Conservation (phyloP, 2,888 invertebrate species). For the Caenorhabditis japonica region DNA sequence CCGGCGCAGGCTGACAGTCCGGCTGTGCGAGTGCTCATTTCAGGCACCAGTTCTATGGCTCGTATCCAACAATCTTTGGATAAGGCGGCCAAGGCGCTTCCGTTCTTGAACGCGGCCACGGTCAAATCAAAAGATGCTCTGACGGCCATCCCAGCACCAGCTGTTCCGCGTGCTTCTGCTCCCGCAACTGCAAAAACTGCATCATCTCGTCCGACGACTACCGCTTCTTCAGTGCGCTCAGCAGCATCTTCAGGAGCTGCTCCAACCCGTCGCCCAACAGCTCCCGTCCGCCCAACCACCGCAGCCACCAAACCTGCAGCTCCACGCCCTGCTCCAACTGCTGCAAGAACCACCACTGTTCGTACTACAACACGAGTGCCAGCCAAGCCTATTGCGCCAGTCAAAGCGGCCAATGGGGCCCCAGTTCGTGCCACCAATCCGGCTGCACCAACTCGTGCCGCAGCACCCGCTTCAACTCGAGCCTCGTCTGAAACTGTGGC, state of each 20-base stretch:
- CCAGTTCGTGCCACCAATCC: conserved; percentile 4
- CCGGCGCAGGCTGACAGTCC: conserved; percentile 34
- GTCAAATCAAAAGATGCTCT: conserved; percentile 41
- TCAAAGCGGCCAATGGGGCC: no score
- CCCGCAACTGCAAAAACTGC: conserved; percentile 2
- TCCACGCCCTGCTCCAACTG: background rate
- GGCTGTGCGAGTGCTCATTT: conserved; percentile 36
- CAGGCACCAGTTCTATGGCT: conserved; percentile 37
- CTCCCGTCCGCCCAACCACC: background rate
- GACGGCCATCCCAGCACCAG: conserved; percentile 18
- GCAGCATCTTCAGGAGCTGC: background rate
- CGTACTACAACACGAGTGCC: conserved; percentile 4
- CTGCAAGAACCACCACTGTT: conserved; percentile 1
- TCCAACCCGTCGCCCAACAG: background rate
- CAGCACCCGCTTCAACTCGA: background rate
- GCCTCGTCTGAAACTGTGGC: conserved; percentile 10
- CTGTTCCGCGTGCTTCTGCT: background rate
- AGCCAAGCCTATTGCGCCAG: background rate
- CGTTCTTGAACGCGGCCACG: conserved; percentile 44
- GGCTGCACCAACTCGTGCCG: background rate
- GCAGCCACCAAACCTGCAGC: background rate
- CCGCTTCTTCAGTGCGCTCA: background rate
- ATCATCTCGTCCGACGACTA: background rate
- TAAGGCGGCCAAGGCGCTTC: conserved; percentile 39
- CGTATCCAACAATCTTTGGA: conserved; percentile 55